Evolutionary conservation across 2,113 vertebrate species (phyloP), one percentile per base, ranked within the genome.

Genomic region (Trochalopteron elliotii): DNA sequence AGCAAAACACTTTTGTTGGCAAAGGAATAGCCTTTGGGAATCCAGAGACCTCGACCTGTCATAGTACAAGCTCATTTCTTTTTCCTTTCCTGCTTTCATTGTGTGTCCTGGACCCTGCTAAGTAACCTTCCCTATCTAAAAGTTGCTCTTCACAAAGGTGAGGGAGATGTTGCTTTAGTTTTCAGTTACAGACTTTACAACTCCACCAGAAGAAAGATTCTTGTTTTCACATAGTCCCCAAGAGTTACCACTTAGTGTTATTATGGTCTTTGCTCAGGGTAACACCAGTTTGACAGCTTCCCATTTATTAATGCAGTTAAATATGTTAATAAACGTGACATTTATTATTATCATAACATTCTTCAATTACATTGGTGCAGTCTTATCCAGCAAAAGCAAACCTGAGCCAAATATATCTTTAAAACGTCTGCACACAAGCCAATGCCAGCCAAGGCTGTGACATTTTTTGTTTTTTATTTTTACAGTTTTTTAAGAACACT

Each of bases 401-500:
- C 77, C 72, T 80, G 57, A 60, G 75, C 94, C 96, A 94, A 94
- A 59, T 52, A 81, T 7, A 83, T 84, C 93, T 94, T 93, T 91
- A 77, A 95, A 95, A 86, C 0, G 3, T 80, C 91, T 96, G 93
- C 90, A 59, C 78, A 31, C 52, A n/a, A 24, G 85, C 90, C 91
- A 85, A 14, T 96, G 92, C 92, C 95, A 96, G 83, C 88, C 88
- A 91, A 92, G 79, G 88, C 63, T 92, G 79, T 95, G 96, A 94
- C 80, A 74, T 86, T 92, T 95, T 87, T 16, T 14, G 42, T 1
- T 11, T 60, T 94, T 92, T 87, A 74, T 95, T 95, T 94, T 95
- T 96, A 87, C 91, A 87, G 52, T 93, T 93, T 94, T 96, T 96
- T 87, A 89, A 95, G 91, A 93, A 92, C 94, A 90, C 93, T 96